Conservation (phyloP, 1,140 invertebrate species). For the Bursaphelenchus mucronatus region DNA sequence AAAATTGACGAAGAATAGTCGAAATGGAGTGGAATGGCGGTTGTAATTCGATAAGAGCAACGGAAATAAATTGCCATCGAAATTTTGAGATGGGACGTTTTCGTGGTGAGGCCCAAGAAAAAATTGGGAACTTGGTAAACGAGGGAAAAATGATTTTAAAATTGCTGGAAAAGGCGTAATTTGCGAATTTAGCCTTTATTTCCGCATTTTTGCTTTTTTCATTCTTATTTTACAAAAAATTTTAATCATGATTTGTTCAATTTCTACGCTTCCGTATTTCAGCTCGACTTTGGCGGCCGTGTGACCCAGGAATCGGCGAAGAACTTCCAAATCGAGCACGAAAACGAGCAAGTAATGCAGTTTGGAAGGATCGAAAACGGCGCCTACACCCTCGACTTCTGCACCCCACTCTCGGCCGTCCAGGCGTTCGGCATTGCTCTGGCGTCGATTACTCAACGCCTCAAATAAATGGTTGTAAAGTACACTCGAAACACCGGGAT, state of each 20-base stretch:
- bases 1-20: too few relatives aligned
- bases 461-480: constrained; percentile 72
- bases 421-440: constrained; percentile 96
- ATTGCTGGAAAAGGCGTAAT: too few relatives aligned
- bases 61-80: too few relatives aligned
- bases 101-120: too few relatives aligned
- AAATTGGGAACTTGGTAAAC: too few relatives aligned
- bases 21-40: too few relatives aligned
- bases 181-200: too few relatives aligned
- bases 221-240: too few relatives aligned
- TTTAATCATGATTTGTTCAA: constrained; percentile 24
- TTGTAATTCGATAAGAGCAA: too few relatives aligned
- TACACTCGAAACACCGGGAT: neutral
- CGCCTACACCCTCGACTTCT: constrained; percentile 96
- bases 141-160: too few relatives aligned
- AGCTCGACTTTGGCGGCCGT: constrained; percentile 95
- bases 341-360: constrained; percentile 97
- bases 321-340: constrained; percentile 97
- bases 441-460: constrained; percentile 93
- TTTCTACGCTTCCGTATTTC: constrained; percentile 20
- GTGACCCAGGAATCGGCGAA: constrained; percentile 98
- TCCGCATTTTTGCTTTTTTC: too few relatives aligned
- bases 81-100: too few relatives aligned
- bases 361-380: constrained; percentile 97
- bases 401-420: constrained; percentile 93